These are phyloP conservation scores for Ormyrus rosae DNA, from an alignment of 2,888 invertebrate genomes.

Conservation along the genomic window DNA sequence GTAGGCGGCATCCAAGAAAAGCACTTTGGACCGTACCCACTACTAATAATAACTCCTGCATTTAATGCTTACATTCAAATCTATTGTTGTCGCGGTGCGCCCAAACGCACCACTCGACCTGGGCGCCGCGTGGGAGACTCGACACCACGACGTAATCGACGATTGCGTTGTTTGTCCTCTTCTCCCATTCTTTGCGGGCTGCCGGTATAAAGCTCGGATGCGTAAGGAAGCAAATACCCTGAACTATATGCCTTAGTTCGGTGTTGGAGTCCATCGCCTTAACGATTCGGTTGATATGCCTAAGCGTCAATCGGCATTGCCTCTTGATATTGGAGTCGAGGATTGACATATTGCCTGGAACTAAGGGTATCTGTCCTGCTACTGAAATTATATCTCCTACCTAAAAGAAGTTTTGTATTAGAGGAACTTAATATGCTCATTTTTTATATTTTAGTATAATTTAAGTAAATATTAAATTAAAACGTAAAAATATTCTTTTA, in stretches of 20 bases:
- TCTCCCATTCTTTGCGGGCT: constrained; percentile 88
- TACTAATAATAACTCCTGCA: constrained; percentile 32
- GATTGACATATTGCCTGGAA: constrained; percentile 87
- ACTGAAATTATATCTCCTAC: constrained; percentile 90
- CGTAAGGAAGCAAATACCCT: constrained; percentile 92
- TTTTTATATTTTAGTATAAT: not conserved
- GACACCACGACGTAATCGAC: constrained; percentile 92
- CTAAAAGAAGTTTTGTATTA: constrained; percentile 73
- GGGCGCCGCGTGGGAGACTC: constrained; percentile 86
- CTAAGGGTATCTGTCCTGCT: constrained; percentile 94
- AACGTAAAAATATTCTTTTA: not conserved
- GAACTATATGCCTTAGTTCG: constrained; percentile 87
- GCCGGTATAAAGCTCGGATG: constrained; percentile 83
- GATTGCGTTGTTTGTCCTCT: constrained; percentile 89
- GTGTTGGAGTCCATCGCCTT: constrained; percentile 87
- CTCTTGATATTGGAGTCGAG: constrained; percentile 86
- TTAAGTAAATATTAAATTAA: constrained; percentile 2
- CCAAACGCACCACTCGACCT: constrained; percentile 96
- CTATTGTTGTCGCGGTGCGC: constrained; percentile 91
- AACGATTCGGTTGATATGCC: constrained; percentile 89
- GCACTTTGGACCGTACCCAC: not conserved
- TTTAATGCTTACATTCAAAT: constrained; percentile 85
- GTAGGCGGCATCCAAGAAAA: constrained; percentile 3
- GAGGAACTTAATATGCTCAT: too few relatives aligned
- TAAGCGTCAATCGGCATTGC: constrained; percentile 89